Evolutionary conservation across 2,888 invertebrate genomes (phyloP), one percentile per base, ranked within the genome.

Genomic region (Lasioglossum calceatum): DNA sequence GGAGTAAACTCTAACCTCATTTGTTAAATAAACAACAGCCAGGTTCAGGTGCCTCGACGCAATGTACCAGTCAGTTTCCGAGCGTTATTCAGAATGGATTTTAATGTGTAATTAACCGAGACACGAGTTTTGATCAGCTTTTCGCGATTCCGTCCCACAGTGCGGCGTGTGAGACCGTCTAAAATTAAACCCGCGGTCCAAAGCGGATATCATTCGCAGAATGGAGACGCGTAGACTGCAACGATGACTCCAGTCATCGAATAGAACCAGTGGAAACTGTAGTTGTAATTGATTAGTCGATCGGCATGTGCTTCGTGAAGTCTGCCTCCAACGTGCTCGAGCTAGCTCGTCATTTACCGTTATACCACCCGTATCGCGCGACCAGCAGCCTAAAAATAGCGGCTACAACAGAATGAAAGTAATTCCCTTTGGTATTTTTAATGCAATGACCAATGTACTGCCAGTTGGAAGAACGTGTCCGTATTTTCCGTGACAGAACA

Each of bases 361-460:
- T 90, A 91, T 91, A 89, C 88, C 89, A 85, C 84, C 89, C 88
- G 91, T 91, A 88, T 88, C 86, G 91, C 79, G 77, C 76, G 81
- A 83, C 79, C 77, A 79, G 85, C 70, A 79, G 75, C 79, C 89
- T 91, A 90, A 88, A 90, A 89, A 90, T 90, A 90, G 82, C 86
- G 74, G 36, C 82, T 64, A 76, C 82, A 84, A 85, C 85, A 77
- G 89, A 88, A 89, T 84, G 85, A 87, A 85, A 89, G 85, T 88
- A 89, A 88, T 87, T 89, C 81, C 77, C 77, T 47, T 82, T 58
- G 75, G 71, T 75, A 67, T 81, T 81, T 67, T 61, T 79, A 84
- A 85, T 84, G 81, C 36, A 74, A 54, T 54, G 77, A 71, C 12
- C 58, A 12, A 44, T 44, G 58, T n/a, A 12, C 58, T 12, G 58